Conservation (phyloP, 2,888 invertebrate genomes). For the Patella pellucida region DNA sequence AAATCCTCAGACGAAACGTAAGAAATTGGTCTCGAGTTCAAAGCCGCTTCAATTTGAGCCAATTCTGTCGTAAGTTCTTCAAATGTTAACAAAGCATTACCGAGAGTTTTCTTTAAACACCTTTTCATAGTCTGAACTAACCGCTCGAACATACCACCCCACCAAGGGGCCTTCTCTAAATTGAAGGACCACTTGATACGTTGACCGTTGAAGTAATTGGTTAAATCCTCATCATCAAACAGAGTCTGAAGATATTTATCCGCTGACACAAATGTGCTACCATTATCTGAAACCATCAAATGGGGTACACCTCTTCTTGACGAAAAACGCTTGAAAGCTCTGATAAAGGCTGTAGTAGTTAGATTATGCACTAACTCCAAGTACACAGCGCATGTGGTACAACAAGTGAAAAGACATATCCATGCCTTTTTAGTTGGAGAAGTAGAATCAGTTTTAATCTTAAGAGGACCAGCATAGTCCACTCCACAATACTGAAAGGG, state of each 20-base stretch:
- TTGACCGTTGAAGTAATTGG: not conserved
- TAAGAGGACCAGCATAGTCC: not conserved
- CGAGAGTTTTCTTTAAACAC: no score
- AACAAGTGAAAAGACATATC: not conserved
- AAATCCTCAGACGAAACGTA: no score
- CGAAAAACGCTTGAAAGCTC: not conserved
- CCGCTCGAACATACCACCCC: no score
- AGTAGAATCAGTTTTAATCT: not conserved
- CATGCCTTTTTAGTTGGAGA: not conserved
- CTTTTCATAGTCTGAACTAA: no score
- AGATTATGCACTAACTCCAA: not conserved
- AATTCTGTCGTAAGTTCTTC: no score
- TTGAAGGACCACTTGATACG: constrained; percentile 17
- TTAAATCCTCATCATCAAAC: no score
- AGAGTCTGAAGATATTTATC: no score
- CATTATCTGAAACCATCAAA: not conserved
- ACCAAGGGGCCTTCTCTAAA: not conserved
- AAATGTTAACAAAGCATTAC: no score
- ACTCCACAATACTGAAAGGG: not conserved
- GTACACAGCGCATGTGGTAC: not conserved
- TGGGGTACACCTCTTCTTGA: not conserved
- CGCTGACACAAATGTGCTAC: not conserved
- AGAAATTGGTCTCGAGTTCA: no score
- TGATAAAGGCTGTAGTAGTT: not conserved
- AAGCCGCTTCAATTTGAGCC: no score